Base-by-base conservation (phyloP, 2,888 invertebrate species). In the Deroplatys truncata region DNA sequence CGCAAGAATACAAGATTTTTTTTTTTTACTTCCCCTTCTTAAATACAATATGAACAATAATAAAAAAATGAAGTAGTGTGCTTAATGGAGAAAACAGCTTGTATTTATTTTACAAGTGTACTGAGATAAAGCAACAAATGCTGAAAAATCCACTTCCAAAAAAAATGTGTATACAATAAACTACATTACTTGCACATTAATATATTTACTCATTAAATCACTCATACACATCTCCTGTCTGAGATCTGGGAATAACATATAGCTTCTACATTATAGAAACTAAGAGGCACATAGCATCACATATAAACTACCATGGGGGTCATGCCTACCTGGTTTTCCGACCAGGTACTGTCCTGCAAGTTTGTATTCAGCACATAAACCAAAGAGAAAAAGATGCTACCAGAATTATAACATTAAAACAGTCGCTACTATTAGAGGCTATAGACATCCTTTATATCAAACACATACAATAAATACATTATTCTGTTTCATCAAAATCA, bases 321-420 rank as follows among this genome's bases (percentile, higher is more conserved):
- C 28, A n/a, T 56, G 49, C 88, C 88, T 90, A 90, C 90, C 90
- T 90, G 90, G 89, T 89, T 89, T 86, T 90, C 88, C 86, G 88
- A 88, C 89, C 88, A 90, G 90, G 88, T 84, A 89, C 88, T 89
- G 88, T 88, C 89, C 90, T 90, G 90, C 86, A 88, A 85, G 85
- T 85, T 89, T 82, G 86, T 89, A 89, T 56, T 72, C 83, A 89
- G 86, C 85, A 90, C 72, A 86, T 49, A 85, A 90, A 90, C 82
- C 90, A 90, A 86, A 85, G 82, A 82, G 85, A 90, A 89, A 83
- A 88, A 35, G 85, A 49, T 82, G 28, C 82, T 82, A 88, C 29
- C 29, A 25, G 16, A 9, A 82, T 16, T 88, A 88, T 82, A 88
- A 82, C 28, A 88, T 82, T 72, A 72, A 72, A 72, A 72, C 56